Evolutionary conservation across 2,888 invertebrate species (phyloP), one percentile per base, ranked within the genome.

Genomic region (Erannis defoliaria): DNA sequence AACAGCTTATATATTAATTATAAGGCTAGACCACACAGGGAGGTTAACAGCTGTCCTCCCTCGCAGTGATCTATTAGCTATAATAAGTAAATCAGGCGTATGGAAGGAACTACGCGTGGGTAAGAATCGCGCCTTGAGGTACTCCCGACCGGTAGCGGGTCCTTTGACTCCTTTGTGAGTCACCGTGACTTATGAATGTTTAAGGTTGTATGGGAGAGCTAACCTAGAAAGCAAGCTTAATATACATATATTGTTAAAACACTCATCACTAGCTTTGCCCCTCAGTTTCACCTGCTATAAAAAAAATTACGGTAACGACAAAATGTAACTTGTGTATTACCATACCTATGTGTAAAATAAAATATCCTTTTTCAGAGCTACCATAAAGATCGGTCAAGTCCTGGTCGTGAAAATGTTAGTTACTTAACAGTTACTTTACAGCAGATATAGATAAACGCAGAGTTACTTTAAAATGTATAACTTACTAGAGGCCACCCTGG

Each of bases 1-100:
- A 81, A 81, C 81, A 78, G 76, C 80, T 85, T 80, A n/a, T n/a
- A n/a, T n/a, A 80, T 85, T 80, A 81, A 84, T 67, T 65, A 66
- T 71, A 71, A 74, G 68, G 71, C 60, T 70, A 69, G 85, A 79
- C 85, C 85, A 83, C 85, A 85, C 85, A 79, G 81, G 74, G 75
- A 43, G 72, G 56, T 68, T 68, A 77, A 74, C 75, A 73, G 74
- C 76, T 75, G 80, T 83, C 83, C 84, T 76, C 84, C 84, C 78
- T 76, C 83, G 78, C 80, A 77, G 62, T 81, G 80, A 84, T 81
- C 74, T 82, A 85, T 80, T 69, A 68, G 71, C 63, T 64, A 35
- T 61, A 68, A 55, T 61, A 66, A 60, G 67, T 71, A 70, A 71
- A 73, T 70, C 68, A 61, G 54, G 55, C 54, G 55, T 71, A 68